Base-by-base conservation (phyloP, 1,140 invertebrate species). In the Drosophila nannoptera region DNA sequence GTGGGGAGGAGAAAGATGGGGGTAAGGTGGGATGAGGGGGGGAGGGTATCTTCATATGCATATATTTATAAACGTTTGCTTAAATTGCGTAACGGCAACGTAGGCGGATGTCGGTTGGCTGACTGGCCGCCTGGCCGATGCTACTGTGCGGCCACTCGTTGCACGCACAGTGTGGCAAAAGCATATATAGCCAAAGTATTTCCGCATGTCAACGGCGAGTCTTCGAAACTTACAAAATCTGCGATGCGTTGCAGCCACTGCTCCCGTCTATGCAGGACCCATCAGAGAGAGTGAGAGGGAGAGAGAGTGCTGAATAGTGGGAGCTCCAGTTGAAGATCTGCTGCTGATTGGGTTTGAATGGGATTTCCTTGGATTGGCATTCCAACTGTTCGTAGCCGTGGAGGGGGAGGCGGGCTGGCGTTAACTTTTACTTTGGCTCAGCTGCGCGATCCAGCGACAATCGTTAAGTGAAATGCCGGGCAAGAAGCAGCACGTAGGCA, bases 131-230 rank as follows among this genome's bases (percentile, higher is more conserved):
- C 22, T 29, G 16, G 29, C 29, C 32, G 36, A 9, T 16, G 35
- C 33, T 36, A 40, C 52, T 52, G 36, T 33, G 32, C 22, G 11
- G 36, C 11, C 40, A 42, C 22, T 22, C 22, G 33, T n/a, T 33
- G 35, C 40, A 43, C 63, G 46, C 55, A 55, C 33, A 12, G 40
- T 43, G 40, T 14, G 40, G 12, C 40, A 43, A 43, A 43, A 43
- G 14, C 73, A 76, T 50, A 77, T 77, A 77, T 68, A 75, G 75
- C 69, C 56, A 72, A 67, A 43, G 63, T 69, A 62, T 77, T 77
- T 77, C 75, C 75, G 75, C 59, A 48, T 73, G 63, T 77, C 74
- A 77, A 77, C 75, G 59, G 68, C 22, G 22, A 52, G 50, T 76
- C 16, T n/a, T n/a, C n/a, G n/a, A 48, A 11, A 22, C 29, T 49